Base-by-base conservation (phyloP, 2,888 invertebrate genomes). In the Dermolepida albohirtum region DNA sequence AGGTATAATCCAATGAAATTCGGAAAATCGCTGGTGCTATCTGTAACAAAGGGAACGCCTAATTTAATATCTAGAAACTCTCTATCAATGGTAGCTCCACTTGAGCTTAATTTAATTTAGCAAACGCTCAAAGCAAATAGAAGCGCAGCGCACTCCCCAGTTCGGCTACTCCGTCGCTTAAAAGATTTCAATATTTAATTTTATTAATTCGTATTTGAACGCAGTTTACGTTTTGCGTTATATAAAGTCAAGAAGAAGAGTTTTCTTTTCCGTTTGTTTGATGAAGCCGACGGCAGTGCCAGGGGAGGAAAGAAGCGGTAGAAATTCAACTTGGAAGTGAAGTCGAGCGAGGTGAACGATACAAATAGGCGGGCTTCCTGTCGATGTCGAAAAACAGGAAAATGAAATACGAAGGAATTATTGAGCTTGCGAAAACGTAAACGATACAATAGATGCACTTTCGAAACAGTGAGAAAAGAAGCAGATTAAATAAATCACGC, bases 171-270 rank as follows among this genome's bases (percentile, higher is more conserved):
- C 14, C 14, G 14, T 44, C 59, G 5, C 44, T 59, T 59, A 59
- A 29, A 44, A 34, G 34, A 59, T 59, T 59, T 47, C 44, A 59
- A 47, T 47, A 59, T 59, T 59, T 44, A 47, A 59, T 47, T 59
- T 59, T 59, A 16, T 44, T 59, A 59, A 59, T 59, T 59, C 59
- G 44, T 59, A 59, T 59, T 34, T 47, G 27, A 59, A 44, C 10
- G 14, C 44, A 34, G 47, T 47, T 59, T 29, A 34, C 17, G 29
- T 11, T n/a, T 6, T 14, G 12, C 29, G 43, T 43, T 27, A 41
- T 5, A 6, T 14, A 39, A 8, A 27, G 34, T 16, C 27, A 12
- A 12, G 12, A 17, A 59, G 8, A 29, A 44, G 12, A 47, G 11
- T 17, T 11, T 27, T 57, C 29, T 47, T 44, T 5, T 12, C 6